Base-by-base conservation (phyloP, 2,113 vertebrate species). In the Siniperca knerii region DNA sequence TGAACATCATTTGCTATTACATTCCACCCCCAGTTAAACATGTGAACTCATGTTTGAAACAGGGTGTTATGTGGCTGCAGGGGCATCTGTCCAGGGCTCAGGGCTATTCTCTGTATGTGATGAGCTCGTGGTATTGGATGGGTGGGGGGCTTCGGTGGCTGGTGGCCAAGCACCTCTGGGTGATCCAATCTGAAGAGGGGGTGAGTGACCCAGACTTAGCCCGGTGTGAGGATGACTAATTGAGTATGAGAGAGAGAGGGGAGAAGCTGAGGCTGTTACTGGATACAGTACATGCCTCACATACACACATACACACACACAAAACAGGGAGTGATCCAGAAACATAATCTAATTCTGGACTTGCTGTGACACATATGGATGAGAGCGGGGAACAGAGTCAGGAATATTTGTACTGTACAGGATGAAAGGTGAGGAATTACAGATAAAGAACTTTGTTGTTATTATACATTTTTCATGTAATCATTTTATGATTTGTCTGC, bases 101-200 rank as follows among this genome's bases (percentile, higher is more conserved):
- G 81, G 81, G 75, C 65, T 90, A 85, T 89, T 88, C 77, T 77
- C 71, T 80, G 90, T 77, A 78, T 87, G 86, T 37, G 67, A 76
- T 72, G 87, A 84, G 73, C 20, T 52, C 42, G 21, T 62, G 82
- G 81, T 71, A 81, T 73, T 50, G 84, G 80, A 29, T 77, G 66
- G 62, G 83, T 4, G 44, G 18, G 68, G 52, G 48, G 73, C 29
- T 79, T 82, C 16, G 6, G 83, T 87, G 89, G 84, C 86, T 25
- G 54, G 48, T 25, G 58, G 88, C 85, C 86, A 79, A 73, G 60
- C 74, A 79, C 62, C 83, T 85, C 52, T 75, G 79, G 69, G 84
- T 72, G 85, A 88, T 82, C 82, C 70, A 61, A 61, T 86, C 71
- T 71, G 75, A 64, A 44, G 71, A 71, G 73, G 57, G 67, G 65